Evolutionary conservation across 1,140 invertebrate species (phyloP).

Genomic region (Heliconius hewitsoni): DNA sequence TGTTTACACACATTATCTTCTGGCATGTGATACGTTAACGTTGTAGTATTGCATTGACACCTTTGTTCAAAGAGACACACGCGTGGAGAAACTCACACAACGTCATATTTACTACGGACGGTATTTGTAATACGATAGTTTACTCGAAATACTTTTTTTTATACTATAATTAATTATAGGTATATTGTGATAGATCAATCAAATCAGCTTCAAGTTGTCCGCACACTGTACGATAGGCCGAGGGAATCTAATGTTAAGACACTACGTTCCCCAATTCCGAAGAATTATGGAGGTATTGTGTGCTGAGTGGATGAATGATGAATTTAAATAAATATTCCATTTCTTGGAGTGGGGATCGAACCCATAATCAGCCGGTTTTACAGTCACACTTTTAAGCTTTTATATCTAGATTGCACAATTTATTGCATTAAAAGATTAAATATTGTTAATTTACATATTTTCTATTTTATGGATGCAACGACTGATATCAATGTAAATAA

Average conservation of each 20-base stretch:
- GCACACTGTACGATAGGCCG: too few species aligned
- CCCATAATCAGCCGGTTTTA: too few species aligned
- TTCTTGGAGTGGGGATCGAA: too few species aligned
- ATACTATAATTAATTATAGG: neutral
- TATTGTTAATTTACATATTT: neutral
- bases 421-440: neutral
- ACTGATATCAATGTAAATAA: neutral
- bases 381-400: neutral
- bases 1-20: conserved; percentile 53
- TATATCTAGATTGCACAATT: neutral
- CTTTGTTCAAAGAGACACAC: conserved; percentile 1
- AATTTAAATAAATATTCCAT: too few species aligned
- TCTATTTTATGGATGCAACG: conserved; percentile 1
- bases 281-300: too few species aligned
- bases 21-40: conserved; percentile 45
- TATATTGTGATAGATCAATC: neutral
- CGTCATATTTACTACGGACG: neutral
- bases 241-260: too few species aligned
- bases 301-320: too few species aligned
- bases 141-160: neutral
- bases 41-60: conserved; percentile 9
- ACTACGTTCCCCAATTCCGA: too few species aligned
- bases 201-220: too few species aligned
- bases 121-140: neutral
- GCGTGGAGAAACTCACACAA: neutral